Percentiles rank a stretch among this genome's conserved stretches.
Evolutionary conservation across 2,113 vertebrate genomes (phyloP).

Genomic region (Salvelinus sp.): DNA sequence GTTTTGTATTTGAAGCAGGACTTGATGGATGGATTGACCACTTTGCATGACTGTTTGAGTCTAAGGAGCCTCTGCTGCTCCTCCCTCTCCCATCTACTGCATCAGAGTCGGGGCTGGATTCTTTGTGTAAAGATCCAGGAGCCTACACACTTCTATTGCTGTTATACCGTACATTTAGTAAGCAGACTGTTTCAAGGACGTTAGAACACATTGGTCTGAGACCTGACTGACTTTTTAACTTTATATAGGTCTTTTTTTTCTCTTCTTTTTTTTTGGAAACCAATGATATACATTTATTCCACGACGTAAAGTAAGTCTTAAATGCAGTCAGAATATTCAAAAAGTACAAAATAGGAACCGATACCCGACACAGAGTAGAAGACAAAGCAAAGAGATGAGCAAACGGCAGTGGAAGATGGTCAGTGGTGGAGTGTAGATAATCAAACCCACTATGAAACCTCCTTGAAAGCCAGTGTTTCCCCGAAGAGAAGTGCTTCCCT

Average conservation of each 20-base stretch:
- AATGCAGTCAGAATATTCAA: slow-evolving; percentile 35
- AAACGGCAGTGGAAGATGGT: not conserved
- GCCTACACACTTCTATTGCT: slow-evolving; percentile 48
- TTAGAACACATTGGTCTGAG: not conserved
- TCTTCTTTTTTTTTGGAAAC: slow-evolving; percentile 35
- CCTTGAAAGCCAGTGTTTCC: slow-evolving; percentile 22
- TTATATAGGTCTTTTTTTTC: slow-evolving; percentile 41
- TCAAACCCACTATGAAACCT: slow-evolving; percentile 27
- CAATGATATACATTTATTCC: slow-evolving; percentile 61
- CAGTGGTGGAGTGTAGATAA: not conserved
- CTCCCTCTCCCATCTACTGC: slow-evolving; percentile 59
- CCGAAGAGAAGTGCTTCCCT: slow-evolving; percentile 80
- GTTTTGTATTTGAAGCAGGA: slow-evolving; percentile 56
- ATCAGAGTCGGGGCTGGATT: slow-evolving; percentile 53
- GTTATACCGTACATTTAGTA: slow-evolving; percentile 48
- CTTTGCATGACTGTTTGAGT: slow-evolving; percentile 58
- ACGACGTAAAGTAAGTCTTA: slow-evolving; percentile 40
- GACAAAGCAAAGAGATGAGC: not conserved
- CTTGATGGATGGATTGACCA: slow-evolving; percentile 71
- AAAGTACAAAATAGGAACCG: not conserved
- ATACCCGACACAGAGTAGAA: slow-evolving; percentile 28
- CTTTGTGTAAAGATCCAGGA: slow-evolving; percentile 17
- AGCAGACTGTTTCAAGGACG: slow-evolving; percentile 21
- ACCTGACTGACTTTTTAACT: slow-evolving; percentile 12
- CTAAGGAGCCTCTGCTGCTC: slow-evolving; percentile 61